Evolutionary conservation across 2,888 invertebrate genomes (phyloP), one percentile per base, ranked within the genome.

Genomic region (Oxyteleia sp.): DNA sequence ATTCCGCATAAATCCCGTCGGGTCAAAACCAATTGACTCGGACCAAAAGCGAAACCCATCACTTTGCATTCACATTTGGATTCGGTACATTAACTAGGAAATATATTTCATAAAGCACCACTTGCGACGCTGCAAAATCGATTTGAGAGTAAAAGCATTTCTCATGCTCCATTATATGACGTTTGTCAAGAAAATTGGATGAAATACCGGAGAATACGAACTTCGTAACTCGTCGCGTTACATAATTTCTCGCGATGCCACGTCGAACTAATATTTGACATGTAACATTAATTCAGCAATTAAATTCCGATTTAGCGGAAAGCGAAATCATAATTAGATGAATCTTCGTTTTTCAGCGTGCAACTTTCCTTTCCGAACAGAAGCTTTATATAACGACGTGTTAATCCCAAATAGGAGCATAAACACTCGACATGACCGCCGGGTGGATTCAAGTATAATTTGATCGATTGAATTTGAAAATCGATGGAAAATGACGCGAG

Each of bases 271-370:
- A 69, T 68, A 76, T 59, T 63, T 35, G 29, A 20, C 38, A 11
- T 49, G 32, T 53, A 68, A 43, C 35, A 32, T 43, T 47, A 69
- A 68, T 63, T 63, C 18, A 61, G 53, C 43, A 69, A 69, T 78
- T 78, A 68, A 66, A 61, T 43, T 66, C n/a, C n/a, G n/a, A n/a
- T n/a, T n/a, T n/a, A n/a, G n/a, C n/a, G n/a, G n/a, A n/a, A n/a
- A n/a, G n/a, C n/a, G n/a, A n/a, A n/a, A n/a, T n/a, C 20, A 18
- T 35, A 68, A 59, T 76, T 68, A 23, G 66, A 76, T 32, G 76
- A 68, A 68, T 76, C 76, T 68, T 59, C 68, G 11, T 43, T 66
- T 41, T n/a, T 4, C 51, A 2, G 15, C 32, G n/a, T 10, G 15
- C 29, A 38, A 49, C 74, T 63, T 74, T 74, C 74, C 53, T 47